Base-by-base conservation (phyloP, 2,113 vertebrate species). In the Maccullochella peelii region DNA sequence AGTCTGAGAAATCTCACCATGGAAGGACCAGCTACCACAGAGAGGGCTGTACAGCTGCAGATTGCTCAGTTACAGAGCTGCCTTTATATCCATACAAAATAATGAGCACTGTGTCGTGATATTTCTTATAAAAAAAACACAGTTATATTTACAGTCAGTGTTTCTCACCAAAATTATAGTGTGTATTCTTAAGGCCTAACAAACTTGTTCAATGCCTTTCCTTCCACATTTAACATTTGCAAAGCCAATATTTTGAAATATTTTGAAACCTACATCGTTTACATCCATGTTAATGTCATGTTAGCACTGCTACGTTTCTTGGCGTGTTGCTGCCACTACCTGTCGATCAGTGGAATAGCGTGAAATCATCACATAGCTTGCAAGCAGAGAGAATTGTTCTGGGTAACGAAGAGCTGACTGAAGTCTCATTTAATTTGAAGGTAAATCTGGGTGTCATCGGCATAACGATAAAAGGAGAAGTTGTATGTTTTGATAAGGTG, bases 1-100 rank as follows among this genome's bases (percentile, higher is more conserved):
- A 65, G 54, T 69, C 81, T 81, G 66, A 69, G 79, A 89, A 77
- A 77, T 84, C 44, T 84, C 74, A 76, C 68, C 65, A 63, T 84
- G 42, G 73, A 84, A 36, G 54, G 59, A 75, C 62, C 49, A 61
- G 36, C 40, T 30, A 77, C 75, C 72, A 66, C 80, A 80, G 66
- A 85, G 30, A 25, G 50, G 54, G 50, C 44, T 61, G 44, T 6
- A 9, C 50, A 33, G 50, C 70, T 63, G 76, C 76, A 71, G 83
- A 67, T 80, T 77, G 66, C 74, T 69, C 54, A 61, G 61, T 82
- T 71, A 44, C 52, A 74, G 25, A 62, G 25, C 25, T 54, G 63
- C 62, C 38, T 65, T 66, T 50, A 36, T 44, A 70, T 70, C 55
- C 59, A 66, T 57, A 12, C 30, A 54, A 74, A 80, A 70, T 70